A percentile compares a stretch with the other conserved stretches of the same genome.
phyloP scores from a whole-genome alignment of 2,888 invertebrate species.

The Limenitis arthemis region DNA sequence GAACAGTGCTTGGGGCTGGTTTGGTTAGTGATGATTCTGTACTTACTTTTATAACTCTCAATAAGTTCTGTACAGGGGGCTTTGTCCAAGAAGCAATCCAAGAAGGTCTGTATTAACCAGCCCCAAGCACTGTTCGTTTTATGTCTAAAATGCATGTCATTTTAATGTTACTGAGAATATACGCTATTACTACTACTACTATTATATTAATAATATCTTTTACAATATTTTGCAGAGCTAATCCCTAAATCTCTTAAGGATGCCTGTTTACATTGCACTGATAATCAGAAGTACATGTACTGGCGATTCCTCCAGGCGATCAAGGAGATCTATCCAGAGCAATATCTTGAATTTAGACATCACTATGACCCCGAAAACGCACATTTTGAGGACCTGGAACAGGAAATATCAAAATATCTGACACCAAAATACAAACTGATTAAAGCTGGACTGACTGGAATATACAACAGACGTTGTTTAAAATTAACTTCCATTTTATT shows the following conservation, averaged over 20 bases:
- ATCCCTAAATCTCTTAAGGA: conserved; percentile 10
- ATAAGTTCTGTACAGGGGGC: conserved; percentile 32
- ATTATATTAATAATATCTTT: not conserved
- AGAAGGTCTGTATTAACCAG: conserved; percentile 33
- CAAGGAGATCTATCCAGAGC: conserved; percentile 62
- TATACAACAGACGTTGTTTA: not conserved
- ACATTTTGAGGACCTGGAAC: conserved; percentile 65
- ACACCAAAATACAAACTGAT: not conserved
- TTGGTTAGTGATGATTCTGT: not conserved
- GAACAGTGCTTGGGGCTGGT: too few species aligned
- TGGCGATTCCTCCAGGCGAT: conserved; percentile 34
- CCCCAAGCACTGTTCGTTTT: too few species aligned
- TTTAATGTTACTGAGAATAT: too few species aligned
- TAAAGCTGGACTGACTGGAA: not conserved
- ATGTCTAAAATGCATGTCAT: not conserved
- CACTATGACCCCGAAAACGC: conserved; percentile 73
- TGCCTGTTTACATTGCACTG: conserved; percentile 20
- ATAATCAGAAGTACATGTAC: conserved; percentile 17
- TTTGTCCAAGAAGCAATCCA: conserved; percentile 38
- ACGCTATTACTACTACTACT: not conserved
- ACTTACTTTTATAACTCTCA: conserved; percentile 40
- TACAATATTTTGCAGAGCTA: conserved; percentile 1
- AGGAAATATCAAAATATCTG: not conserved
- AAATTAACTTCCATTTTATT: too few species aligned
- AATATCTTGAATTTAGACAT: conserved; percentile 55